phyloP scores from a whole-genome alignment of 2,113 vertebrate species.

The Abramis brama region DNA sequence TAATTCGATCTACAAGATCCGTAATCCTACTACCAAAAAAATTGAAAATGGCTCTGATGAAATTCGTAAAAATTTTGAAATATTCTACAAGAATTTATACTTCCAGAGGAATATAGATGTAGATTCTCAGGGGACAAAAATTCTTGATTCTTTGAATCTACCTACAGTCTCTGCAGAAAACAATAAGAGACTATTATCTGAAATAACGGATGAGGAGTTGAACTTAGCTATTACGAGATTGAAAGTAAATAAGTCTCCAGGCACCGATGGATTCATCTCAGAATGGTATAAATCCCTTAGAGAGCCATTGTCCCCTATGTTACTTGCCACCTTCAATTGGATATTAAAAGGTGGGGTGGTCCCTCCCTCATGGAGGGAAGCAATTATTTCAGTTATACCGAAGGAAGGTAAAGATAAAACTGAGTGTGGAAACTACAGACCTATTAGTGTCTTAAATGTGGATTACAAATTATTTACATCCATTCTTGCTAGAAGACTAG shows the following conservation, averaged over 20 bases:
- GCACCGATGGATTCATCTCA: no score
- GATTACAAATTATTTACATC: no score
- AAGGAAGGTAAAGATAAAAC: no score
- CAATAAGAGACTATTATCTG: not conserved
- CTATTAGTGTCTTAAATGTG: no score
- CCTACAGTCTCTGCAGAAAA: not conserved
- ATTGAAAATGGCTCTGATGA: not conserved
- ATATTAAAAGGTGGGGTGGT: no score
- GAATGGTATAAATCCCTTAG: no score
- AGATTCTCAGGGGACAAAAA: not conserved
- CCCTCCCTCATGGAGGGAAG: no score
- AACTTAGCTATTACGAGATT: not conserved
- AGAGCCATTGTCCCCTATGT: no score
- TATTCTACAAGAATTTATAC: not conserved
- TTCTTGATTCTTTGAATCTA: not conserved
- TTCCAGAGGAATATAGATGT: not conserved
- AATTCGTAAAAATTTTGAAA: not conserved
- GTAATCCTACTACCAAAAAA: not conserved
- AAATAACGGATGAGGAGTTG: not conserved
- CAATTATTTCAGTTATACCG: no score
- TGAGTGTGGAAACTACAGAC: no score
- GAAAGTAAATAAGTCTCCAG: not conserved
- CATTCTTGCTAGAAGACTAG: no score
- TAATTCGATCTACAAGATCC: not conserved
- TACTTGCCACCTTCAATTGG: no score